Conservation (phyloP, 2,888 invertebrate genomes). For the Cephus pygmeus region DNA sequence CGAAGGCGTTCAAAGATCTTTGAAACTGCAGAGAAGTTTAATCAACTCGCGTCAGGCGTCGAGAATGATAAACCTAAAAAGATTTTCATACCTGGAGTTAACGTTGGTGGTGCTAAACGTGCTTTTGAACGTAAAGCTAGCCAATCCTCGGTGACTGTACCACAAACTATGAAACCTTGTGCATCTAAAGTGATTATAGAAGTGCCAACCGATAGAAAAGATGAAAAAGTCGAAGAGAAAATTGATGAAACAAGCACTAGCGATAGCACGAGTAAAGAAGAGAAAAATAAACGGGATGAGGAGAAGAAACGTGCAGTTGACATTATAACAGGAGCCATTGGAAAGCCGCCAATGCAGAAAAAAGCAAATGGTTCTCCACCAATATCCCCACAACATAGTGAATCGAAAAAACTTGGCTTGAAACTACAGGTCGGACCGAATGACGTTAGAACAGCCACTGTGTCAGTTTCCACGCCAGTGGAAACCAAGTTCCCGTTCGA, state of each 20-base stretch:
- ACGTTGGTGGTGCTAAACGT: constrained; percentile 87
- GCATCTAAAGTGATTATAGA: constrained; percentile 58
- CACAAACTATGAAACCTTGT: constrained; percentile 55
- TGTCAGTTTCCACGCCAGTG: constrained; percentile 62
- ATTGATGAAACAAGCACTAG: constrained; percentile 22
- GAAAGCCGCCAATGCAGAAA: constrained; percentile 53
- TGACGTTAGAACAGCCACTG: constrained; percentile 60
- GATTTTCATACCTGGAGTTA: constrained; percentile 82
- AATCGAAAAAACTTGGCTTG: constrained; percentile 53
- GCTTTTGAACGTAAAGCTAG: constrained; percentile 86
- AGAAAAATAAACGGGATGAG: constrained; percentile 47
- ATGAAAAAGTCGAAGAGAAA: constrained; percentile 51
- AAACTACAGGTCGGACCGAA: constrained; percentile 61
- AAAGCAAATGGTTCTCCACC: constrained; percentile 56
- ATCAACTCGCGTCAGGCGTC: constrained; percentile 62
- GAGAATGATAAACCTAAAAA: constrained; percentile 78
- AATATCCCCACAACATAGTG: constrained; percentile 55
- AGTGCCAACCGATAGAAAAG: constrained; percentile 54
- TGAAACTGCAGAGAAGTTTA: constrained; percentile 78
- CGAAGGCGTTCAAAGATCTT: constrained; percentile 76
- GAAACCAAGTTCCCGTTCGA: constrained; percentile 58
- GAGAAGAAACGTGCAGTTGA: constrained; percentile 59
- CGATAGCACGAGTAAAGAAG: constrained; percentile 31
- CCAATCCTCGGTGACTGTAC: constrained; percentile 65
- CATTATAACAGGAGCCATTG: constrained; percentile 58